phyloP scores from a whole-genome alignment of 2,797 vertebrate genomes.

The Gymnopithys bicolor region DNA sequence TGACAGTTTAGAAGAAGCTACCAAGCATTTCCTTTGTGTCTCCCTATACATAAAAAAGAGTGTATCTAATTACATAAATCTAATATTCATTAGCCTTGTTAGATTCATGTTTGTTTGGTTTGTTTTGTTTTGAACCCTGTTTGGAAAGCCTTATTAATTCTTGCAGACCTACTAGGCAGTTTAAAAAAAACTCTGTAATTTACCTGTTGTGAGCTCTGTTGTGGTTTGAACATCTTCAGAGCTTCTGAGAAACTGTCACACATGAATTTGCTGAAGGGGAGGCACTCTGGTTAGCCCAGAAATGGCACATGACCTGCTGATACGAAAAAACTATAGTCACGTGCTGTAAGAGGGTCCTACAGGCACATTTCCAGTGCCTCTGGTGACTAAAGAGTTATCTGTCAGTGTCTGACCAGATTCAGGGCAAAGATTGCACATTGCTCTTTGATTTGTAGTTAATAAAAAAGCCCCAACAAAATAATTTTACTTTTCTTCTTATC shows the following conservation, averaged over 20 bases:
- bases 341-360: not conserved
- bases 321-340: not conserved
- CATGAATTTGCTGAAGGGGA: not conserved
- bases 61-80: not conserved
- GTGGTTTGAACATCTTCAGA: not conserved
- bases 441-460: not conserved
- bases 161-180: not conserved
- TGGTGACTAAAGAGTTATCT: not conserved
- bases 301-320: not conserved
- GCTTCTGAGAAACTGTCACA: not conserved
- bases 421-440: not conserved
- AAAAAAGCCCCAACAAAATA: not conserved
- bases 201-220: not conserved
- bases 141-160: not conserved
- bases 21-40: not conserved
- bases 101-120: not conserved
- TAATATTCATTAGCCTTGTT: not conserved
- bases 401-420: not conserved
- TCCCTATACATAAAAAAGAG: not conserved
- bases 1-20: not conserved
- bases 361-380: not conserved
- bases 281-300: not conserved
- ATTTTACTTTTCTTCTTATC: not conserved
- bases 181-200: not conserved
- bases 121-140: not conserved